Conservation (phyloP, 2,888 invertebrate genomes). For the Perizoma affinitatum region DNA sequence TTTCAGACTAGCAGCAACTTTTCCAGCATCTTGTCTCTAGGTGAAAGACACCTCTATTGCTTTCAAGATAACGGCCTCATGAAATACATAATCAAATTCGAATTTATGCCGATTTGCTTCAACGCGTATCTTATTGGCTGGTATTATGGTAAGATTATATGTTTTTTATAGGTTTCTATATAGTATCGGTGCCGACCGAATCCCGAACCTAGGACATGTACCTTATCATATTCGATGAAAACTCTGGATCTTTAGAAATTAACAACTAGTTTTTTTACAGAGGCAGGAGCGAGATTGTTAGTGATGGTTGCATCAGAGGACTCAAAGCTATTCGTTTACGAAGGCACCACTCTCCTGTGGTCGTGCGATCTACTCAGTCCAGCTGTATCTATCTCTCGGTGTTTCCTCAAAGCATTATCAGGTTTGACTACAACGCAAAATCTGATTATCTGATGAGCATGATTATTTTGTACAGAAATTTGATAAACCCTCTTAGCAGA, state of each 20-base stretch:
- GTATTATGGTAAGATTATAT: conserved; percentile 84
- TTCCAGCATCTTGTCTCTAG: conserved; percentile 90
- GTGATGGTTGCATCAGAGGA: conserved; percentile 92
- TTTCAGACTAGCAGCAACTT: conserved; percentile 83
- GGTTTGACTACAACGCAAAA: too few relatives aligned
- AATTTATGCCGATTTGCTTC: conserved; percentile 92
- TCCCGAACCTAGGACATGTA: too few relatives aligned
- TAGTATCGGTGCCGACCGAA: too few relatives aligned
- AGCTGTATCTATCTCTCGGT: conserved; percentile 89
- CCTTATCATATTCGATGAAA: too few relatives aligned
- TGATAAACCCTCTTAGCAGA: too few relatives aligned
- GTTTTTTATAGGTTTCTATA: too few relatives aligned
- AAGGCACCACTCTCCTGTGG: conserved; percentile 94
- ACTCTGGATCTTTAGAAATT: too few relatives aligned
- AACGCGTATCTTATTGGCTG: conserved; percentile 88
- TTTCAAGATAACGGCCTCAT: conserved; percentile 91
- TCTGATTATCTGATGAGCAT: too few relatives aligned
- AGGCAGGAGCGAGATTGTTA: conserved; percentile 88
- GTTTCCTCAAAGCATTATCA: conserved; percentile 88
- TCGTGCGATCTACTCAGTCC: conserved; percentile 91
- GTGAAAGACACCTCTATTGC: conserved; percentile 93
- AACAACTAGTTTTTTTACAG: conserved; percentile 62
- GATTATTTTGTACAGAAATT: too few relatives aligned
- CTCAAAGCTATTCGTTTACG: conserved; percentile 92
- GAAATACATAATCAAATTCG: conserved; percentile 92